phyloP scores from a whole-genome alignment of 2,797 vertebrate genomes.

The Strix occidentalis region DNA sequence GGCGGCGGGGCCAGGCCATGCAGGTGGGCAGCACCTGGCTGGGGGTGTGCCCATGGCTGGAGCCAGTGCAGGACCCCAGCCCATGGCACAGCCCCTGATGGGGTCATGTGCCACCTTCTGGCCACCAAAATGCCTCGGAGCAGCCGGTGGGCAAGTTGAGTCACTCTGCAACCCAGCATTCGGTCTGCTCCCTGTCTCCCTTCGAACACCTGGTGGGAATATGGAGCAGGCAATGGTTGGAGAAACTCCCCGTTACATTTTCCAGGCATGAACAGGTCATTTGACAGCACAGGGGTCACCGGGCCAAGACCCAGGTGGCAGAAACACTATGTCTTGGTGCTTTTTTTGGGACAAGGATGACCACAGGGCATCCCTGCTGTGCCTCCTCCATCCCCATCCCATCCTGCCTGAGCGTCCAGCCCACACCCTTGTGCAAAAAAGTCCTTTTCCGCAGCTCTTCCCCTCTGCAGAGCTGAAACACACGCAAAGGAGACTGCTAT shows the following conservation, averaged over 20 bases:
- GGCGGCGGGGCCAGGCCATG: neutral
- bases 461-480: neutral
- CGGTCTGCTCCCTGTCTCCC: fast-evolving
- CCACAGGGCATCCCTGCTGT: neutral
- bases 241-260: neutral
- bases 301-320: neutral
- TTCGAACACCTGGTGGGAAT: neutral
- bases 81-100: neutral
- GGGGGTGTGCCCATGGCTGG: neutral
- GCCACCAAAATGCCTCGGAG: neutral
- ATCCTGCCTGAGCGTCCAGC: fast-evolving
- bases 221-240: neutral
- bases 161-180: fast-evolving
- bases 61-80: neutral
- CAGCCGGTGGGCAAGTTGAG: fast-evolving
- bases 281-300: fast-evolving
- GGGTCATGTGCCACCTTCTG: fast-evolving
- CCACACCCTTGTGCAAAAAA: neutral
- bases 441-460: neutral
- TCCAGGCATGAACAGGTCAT: neutral
- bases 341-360: fast-evolving
- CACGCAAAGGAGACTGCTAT: slow-evolving; percentile 39
- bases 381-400: neutral
- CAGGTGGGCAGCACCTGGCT: slow-evolving; percentile 11
- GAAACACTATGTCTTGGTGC: neutral